Evolutionary conservation across 2,113 vertebrate species (phyloP).

Genomic region (Tychaedon coryphoeus): DNA sequence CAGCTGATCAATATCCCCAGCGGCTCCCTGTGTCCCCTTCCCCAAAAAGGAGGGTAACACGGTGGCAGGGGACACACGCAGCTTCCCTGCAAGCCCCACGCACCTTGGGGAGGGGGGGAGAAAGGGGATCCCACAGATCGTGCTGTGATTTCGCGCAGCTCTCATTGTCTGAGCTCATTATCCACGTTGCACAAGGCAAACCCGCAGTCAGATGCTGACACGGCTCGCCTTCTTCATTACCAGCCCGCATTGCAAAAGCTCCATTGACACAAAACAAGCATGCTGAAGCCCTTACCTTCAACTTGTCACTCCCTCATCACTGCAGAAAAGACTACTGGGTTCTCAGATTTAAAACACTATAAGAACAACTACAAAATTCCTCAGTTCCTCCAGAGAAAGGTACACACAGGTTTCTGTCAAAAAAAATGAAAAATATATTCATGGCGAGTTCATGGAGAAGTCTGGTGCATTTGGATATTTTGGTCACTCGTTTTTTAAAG

Average conservation of each 20-base stretch:
- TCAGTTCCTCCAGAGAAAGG: constrained; percentile 45
- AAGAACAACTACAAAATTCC: constrained; percentile 36
- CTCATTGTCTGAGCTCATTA: constrained; percentile 50
- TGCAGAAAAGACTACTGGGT: constrained; percentile 19
- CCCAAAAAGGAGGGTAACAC: neutral
- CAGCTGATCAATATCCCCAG: fast-evolving
- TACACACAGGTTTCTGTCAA: constrained; percentile 32
- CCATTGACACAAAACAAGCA: constrained; percentile 42
- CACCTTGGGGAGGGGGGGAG: neutral
- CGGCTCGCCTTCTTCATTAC: constrained; percentile 39
- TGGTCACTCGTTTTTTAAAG: neutral
- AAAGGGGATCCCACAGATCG: neutral
- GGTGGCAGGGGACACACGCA: neutral
- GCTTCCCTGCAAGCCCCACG: neutral
- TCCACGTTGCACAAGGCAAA: constrained; percentile 43
- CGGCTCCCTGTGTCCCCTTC: neutral
- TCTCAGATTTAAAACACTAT: constrained; percentile 27
- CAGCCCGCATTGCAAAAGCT: constrained; percentile 46
- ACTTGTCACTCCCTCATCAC: constrained; percentile 53
- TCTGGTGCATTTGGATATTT: neutral
- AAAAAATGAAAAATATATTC: constrained; percentile 17
- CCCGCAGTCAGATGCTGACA: constrained; percentile 58
- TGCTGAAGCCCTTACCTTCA: constrained; percentile 60
- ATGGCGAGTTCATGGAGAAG: constrained; percentile 41
- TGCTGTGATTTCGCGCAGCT: constrained; percentile 5